Evolutionary conservation across 2,888 invertebrate species (phyloP), one percentile per base, ranked within the genome.

Genomic region (Apeira syringaria): DNA sequence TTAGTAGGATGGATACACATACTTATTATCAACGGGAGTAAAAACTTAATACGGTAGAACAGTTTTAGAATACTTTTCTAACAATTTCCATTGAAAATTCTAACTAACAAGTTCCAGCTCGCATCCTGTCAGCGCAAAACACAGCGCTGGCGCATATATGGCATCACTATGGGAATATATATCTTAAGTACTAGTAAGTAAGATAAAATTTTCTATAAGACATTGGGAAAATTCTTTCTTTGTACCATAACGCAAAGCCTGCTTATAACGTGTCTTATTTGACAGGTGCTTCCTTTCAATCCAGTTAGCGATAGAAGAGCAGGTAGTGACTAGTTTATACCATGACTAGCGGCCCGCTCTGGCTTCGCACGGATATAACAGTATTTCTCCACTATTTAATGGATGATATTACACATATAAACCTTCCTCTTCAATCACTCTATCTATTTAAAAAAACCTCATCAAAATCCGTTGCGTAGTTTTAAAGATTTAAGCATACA

Each of bases 271-370:
- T 57, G 65, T 64, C 64, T 63, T 55, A 56, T 53, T 50, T 59
- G 75, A 70, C 71, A 70, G 72, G 67, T 67, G 68, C 64, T 77
- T 77, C 74, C 72, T 63, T 56, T 60, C 48, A 52, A 59, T 66
- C 61, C 54, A 63, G 57, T 60, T 53, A 48, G 36, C 27, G 29
- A 40, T 40, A 30, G 22, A 32, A 47, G 42, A 40, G 29, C 45
- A 49, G 26, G 36, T 34, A 44, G 9, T 25, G 8, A 46, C 33
- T 38, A 35, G 5, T 22, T 42, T 33, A 34, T 10, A n/a, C n/a
- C n/a, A n/a, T n/a, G n/a, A n/a, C n/a, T n/a, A n/a, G n/a, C n/a
- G n/a, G n/a, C n/a, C n/a, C n/a, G n/a, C n/a, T n/a, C n/a, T n/a
- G n/a, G n/a, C n/a, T n/a, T n/a, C n/a, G n/a, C n/a, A n/a, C n/a